These are phyloP conservation scores for Platycnemis pennipes DNA, from an alignment of 2,888 invertebrate genomes.

Conservation along the genomic window DNA sequence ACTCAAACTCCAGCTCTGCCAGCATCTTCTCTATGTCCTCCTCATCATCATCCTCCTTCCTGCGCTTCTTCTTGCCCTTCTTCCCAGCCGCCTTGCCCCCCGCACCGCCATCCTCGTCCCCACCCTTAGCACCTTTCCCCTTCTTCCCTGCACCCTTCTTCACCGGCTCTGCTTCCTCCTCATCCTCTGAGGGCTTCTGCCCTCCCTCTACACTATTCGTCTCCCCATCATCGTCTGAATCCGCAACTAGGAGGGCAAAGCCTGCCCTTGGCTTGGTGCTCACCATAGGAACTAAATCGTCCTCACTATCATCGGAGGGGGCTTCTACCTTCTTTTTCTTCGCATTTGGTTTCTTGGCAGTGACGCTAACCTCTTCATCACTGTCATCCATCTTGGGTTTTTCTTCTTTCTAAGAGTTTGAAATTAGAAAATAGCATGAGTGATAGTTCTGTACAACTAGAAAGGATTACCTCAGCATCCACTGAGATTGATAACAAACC, in stretches of 20 bases:
- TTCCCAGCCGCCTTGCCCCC: constrained; percentile 72
- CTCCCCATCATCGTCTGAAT: constrained; percentile 72
- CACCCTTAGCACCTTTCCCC: constrained; percentile 82
- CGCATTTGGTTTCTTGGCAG: background rate
- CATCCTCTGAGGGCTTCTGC: constrained; percentile 79
- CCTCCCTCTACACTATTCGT: constrained; percentile 78
- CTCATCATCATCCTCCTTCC: constrained; percentile 86
- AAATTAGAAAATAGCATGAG: background rate
- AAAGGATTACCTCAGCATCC: too few relatives aligned
- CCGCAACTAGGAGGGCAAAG: constrained; percentile 72
- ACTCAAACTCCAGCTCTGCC: constrained; percentile 91
- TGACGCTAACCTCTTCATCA: constrained; percentile 69
- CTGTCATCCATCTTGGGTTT: constrained; percentile 71
- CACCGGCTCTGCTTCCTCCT: constrained; percentile 78
- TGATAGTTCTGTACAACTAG: too few relatives aligned
- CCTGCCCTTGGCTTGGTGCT: constrained; percentile 72
- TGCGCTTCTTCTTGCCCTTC: constrained; percentile 82
- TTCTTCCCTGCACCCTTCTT: constrained; percentile 83
- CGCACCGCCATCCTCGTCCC: constrained; percentile 71
- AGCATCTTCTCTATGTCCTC: constrained; percentile 91
- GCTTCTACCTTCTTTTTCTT: constrained; percentile 47
- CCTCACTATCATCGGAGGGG: constrained; percentile 59
- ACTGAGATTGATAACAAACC: too few relatives aligned
- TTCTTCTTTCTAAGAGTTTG: constrained; percentile 69
- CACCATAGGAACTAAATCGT: constrained; percentile 59